Base-by-base conservation (phyloP, 2,797 vertebrate species). In the Zalophus californianus region DNA sequence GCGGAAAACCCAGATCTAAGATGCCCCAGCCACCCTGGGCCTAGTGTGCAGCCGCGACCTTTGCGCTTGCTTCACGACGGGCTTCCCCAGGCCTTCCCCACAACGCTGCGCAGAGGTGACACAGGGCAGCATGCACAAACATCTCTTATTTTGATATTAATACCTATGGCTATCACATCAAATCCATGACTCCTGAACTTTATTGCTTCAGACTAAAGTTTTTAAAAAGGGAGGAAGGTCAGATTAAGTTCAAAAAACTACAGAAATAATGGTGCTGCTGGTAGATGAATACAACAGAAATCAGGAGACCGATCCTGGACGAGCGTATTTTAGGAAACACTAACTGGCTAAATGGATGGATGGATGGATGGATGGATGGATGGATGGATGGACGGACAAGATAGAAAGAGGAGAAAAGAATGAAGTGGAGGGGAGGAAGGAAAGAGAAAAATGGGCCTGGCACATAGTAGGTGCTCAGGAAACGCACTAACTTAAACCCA, bases 41-140 rank as follows among this genome's bases (percentile, higher is more conserved):
- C 66, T 48, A n/a, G 52, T 0, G 0, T 23, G 23, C 62, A 15
- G 52, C 68, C 3, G 10, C 5, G 84, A 85, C 6, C 58, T 62
- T 5, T 29, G 16, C 1, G 3, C 79, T 27, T 18, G 5, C 44
- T 64, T 54, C 14, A 13, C 0, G 1, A 4, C 6, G 7, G 60
- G 27, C 41, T 54, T 60, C 72, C 78, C 78, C 29, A 5, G n/a
- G 29, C 20, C 25, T 15, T 52, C 52, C 79, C 29, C 1, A 41
- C 27, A 35, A 23, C 0, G 10, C n/a, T 20, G 23, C 29, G 48
- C 25, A 14, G n/a, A 29, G 27, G 58, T 0, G 0, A 27, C 15
- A 0, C 0, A 2, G 21, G 38, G n/a, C 77, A 58, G 35, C 1
- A 0, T 18, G 27, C 35, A 16, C 0, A 21, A 83, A 14, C 12